Evolutionary conservation across 2,888 invertebrate species (phyloP).

Genomic region (Nymphalis urticae): DNA sequence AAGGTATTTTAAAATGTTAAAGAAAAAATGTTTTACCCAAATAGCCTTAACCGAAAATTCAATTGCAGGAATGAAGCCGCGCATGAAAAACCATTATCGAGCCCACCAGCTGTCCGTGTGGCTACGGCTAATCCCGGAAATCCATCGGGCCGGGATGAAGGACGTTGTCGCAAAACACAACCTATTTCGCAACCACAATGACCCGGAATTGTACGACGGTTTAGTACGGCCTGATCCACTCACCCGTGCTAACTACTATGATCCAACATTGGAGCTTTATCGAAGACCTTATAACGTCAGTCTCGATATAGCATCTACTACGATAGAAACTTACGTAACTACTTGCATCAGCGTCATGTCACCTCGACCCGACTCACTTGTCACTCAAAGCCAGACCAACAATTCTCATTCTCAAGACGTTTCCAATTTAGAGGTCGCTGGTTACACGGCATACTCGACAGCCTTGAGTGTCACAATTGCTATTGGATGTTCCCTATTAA

Average conservation of each 20-base stretch:
- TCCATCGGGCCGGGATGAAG: constrained; percentile 93
- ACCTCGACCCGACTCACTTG: constrained; percentile 83
- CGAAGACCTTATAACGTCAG: constrained; percentile 83
- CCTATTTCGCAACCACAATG: constrained; percentile 94
- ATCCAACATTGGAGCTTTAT: constrained; percentile 83
- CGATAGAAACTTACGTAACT: constrained; percentile 84
- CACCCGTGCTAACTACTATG: constrained; percentile 84
- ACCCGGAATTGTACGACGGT: constrained; percentile 94
- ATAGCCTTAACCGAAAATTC: constrained; percentile 14
- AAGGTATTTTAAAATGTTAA: background rate
- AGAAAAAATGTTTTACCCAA: background rate
- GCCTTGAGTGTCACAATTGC: constrained; percentile 90
- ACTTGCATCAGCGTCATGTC: constrained; percentile 87
- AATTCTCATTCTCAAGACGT: constrained; percentile 88
- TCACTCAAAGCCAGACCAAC: constrained; percentile 74
- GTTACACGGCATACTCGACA: constrained; percentile 88
- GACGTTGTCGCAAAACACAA: constrained; percentile 94
- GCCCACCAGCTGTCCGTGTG: constrained; percentile 98
- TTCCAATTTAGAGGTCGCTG: constrained; percentile 90
- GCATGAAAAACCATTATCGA: constrained; percentile 96
- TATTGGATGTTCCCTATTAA: constrained; percentile 89
- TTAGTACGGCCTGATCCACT: constrained; percentile 92
- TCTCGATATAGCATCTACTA: constrained; percentile 75
- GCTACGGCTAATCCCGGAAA: constrained; percentile 95
- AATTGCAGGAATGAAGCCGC: constrained; percentile 92